Evolutionary conservation across 2,113 vertebrate species (phyloP).

Genomic region (Cinclus mexicanus): DNA sequence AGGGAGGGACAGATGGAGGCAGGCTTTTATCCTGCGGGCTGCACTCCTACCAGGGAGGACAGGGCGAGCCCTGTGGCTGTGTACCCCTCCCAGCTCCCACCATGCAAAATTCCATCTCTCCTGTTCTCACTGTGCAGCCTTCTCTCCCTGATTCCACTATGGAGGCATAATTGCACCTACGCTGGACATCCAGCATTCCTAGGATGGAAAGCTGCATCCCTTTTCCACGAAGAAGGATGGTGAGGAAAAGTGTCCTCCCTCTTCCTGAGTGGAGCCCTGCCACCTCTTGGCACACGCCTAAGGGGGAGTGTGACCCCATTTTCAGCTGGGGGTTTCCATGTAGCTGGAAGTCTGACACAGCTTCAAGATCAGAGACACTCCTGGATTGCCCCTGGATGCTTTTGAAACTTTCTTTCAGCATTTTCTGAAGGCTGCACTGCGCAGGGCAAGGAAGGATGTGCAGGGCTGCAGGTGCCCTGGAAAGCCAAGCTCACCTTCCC

Average conservation of each 20-base stretch:
- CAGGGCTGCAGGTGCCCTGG: neutral
- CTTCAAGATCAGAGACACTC: neutral
- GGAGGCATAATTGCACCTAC: neutral
- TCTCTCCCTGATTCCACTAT: neutral
- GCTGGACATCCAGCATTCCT: neutral
- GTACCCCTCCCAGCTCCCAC: neutral
- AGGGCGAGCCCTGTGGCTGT: neutral
- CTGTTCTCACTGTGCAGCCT: neutral
- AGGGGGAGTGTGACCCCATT: neutral
- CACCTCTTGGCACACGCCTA: neutral
- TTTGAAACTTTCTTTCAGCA: neutral
- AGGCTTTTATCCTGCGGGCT: neutral
- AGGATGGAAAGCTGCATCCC: neutral
- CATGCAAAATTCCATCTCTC: neutral
- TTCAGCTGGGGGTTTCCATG: fast-evolving
- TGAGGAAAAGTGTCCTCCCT: neutral
- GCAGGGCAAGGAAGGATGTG: neutral
- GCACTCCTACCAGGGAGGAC: neutral
- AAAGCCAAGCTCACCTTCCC: neutral
- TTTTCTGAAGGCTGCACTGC: neutral
- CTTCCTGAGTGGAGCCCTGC: neutral
- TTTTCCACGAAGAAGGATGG: neutral
- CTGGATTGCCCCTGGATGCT: neutral
- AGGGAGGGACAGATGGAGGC: neutral
- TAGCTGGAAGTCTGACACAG: neutral